Base-by-base conservation (phyloP, 1,140 invertebrate species). In the Sitobion miscanthi region DNA sequence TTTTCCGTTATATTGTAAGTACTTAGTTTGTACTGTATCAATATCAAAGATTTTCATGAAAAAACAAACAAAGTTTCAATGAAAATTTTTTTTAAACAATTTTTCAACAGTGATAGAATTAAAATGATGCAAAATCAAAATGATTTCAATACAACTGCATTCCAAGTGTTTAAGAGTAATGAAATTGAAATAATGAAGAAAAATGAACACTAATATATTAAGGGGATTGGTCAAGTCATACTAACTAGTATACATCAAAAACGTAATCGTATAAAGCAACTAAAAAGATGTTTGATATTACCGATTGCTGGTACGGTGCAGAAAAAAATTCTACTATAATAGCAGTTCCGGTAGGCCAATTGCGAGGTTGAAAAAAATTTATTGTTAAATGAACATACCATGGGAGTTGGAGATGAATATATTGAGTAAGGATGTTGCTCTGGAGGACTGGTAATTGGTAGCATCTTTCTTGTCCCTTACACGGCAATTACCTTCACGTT, bases 401-500 rank as follows among this genome's bases (percentile, higher is more conserved):
- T 98, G 97, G 96, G 98, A 98, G 96, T 98, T 98, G 96, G 98
- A 98, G 96, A 98, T 98, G 96, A 98, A 98, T 96, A 98, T 96
- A 97, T 98, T 98, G 95, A 98, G 97, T 95, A 98, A 97, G 95
- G 98, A 98, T 95, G 98, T 98, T 96, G 98, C 98, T 96, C 98
- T 97, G 95, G 98, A 97, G 95, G 97, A 98, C 96, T 97, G 96
- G 97, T 98, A 98, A 96, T 96, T 94, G 82, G 91, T 94, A 93
- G 94, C 93, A 90, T 94, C 93, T 23, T 91, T 94, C 91, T 94
- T 94, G 57, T 95, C 95, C 54, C 94, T 94, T 94, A 94, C 94
- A 95, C 95, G 91, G 95, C 95, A 95, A 96, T 96, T 94, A 96
- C 96, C 95, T 96, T 96, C 95, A 95, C 96, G 95, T 96, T 96